phyloP scores from a whole-genome alignment of 2,797 vertebrate genomes.

The Schizopygopsis pylzovi region DNA sequence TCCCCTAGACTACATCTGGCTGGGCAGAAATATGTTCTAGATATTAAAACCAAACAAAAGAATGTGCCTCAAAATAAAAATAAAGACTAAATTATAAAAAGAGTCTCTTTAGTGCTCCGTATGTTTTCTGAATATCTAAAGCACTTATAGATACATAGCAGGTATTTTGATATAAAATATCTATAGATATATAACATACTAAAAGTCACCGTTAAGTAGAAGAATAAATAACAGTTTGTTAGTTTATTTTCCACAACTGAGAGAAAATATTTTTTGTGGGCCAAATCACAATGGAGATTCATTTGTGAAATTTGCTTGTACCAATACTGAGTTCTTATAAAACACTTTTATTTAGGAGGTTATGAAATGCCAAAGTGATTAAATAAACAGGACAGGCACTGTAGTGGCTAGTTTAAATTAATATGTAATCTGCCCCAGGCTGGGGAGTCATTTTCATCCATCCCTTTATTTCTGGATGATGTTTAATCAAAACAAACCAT shows the following conservation, averaged over 20 bases:
- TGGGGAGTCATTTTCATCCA: not conserved
- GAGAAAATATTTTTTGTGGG: conserved; percentile 6
- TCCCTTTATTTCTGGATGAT: not conserved
- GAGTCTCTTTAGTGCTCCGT: not conserved
- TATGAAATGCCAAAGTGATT: not conserved
- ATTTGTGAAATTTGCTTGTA: conserved; percentile 10
- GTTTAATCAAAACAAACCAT: conserved; percentile 14
- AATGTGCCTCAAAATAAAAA: conserved; percentile 8
- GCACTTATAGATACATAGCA: not conserved
- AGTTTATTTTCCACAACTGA: not conserved
- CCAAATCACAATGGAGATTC: not conserved
- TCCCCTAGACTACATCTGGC: conserved; percentile 41
- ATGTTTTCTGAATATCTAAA: not conserved
- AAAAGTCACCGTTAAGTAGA: not conserved
- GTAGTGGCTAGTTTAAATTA: not conserved
- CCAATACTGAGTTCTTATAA: not conserved
- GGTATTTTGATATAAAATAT: not conserved
- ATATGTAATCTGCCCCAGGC: conserved; percentile 7
- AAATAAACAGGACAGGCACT: conserved; percentile 5
- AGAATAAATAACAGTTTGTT: not conserved
- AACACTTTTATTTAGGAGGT: not conserved
- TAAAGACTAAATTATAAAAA: not conserved
- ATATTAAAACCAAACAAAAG: conserved; percentile 44
- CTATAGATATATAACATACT: no score
- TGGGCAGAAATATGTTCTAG: conserved; percentile 21